phyloP scores from a whole-genome alignment of 1,140 invertebrate genomes.

The Littorina saxatilis region DNA sequence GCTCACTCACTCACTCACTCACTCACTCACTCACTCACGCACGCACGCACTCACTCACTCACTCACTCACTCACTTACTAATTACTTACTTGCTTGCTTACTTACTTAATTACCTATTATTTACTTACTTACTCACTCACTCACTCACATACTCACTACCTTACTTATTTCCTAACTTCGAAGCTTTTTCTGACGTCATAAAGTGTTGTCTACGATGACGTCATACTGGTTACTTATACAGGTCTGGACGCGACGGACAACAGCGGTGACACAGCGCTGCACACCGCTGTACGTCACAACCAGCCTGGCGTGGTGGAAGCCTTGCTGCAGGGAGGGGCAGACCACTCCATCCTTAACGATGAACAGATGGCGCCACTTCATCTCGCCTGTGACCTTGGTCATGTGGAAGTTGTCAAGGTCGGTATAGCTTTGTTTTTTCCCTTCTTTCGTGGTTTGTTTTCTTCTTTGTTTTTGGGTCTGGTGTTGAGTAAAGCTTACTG shows the following conservation, averaged over 20 bases:
- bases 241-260: constrained; percentile 86
- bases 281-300: constrained; percentile 86
- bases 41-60: too few relatives aligned
- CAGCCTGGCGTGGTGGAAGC: constrained; percentile 84
- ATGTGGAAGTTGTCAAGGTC: constrained; percentile 81
- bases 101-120: too few relatives aligned
- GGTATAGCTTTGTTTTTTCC: neutral
- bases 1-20: too few relatives aligned
- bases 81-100: too few relatives aligned
- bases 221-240: constrained; percentile 63
- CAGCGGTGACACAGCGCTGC: constrained; percentile 87
- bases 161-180: neutral
- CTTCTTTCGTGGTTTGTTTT: neutral
- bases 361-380: constrained; percentile 87
- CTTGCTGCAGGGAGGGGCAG: constrained; percentile 84
- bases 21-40: too few relatives aligned
- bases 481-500: neutral
- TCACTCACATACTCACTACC: too few relatives aligned
- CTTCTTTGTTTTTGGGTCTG: neutral
- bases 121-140: too few relatives aligned
- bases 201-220: neutral
- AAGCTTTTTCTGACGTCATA: too few relatives aligned
- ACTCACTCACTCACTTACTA: too few relatives aligned
- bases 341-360: constrained; percentile 84
- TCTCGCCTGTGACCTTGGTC: constrained; percentile 86